Percentiles rank a stretch among this genome's conserved stretches.
Evolutionary conservation across 2,113 vertebrate genomes (phyloP).

Genomic region (Saimiri boliviensis): DNA sequence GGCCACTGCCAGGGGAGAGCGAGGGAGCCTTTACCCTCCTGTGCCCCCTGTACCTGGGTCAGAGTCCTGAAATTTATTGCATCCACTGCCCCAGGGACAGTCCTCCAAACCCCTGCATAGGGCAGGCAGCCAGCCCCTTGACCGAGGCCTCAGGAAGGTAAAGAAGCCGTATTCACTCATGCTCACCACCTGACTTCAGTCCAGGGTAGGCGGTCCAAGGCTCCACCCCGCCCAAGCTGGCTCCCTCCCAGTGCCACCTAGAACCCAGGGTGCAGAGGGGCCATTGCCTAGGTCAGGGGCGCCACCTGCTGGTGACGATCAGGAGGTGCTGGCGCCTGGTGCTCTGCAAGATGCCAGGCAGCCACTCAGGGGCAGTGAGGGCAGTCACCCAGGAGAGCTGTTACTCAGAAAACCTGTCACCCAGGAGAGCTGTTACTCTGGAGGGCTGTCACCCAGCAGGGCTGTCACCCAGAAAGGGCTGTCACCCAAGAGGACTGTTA

Average conservation of each 20-base stretch:
- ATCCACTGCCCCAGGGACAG: no score
- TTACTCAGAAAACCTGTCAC: no score
- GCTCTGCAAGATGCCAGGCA: background rate
- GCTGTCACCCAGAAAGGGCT: no score
- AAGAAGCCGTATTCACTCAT: accelerated
- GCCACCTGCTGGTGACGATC: background rate
- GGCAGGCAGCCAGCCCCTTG: background rate
- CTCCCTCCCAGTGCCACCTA: background rate
- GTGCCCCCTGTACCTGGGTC: background rate
- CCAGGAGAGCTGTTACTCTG: no score
- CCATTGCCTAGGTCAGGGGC: accelerated
- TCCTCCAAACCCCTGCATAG: background rate
- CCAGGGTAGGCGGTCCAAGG: background rate
- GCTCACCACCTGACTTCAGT: accelerated
- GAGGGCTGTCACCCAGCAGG: no score
- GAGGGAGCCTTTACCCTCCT: background rate
- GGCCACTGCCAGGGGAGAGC: background rate
- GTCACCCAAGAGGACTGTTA: no score
- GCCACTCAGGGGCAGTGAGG: no score
- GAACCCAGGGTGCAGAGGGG: background rate
- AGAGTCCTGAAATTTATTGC: background rate
- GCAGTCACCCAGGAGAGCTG: no score
- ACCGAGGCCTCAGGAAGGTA: background rate
- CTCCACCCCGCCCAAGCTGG: background rate
- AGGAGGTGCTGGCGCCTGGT: background rate